Conservation (phyloP, 2,797 vertebrate genomes). For the Buphagus erythrorhynchus region DNA sequence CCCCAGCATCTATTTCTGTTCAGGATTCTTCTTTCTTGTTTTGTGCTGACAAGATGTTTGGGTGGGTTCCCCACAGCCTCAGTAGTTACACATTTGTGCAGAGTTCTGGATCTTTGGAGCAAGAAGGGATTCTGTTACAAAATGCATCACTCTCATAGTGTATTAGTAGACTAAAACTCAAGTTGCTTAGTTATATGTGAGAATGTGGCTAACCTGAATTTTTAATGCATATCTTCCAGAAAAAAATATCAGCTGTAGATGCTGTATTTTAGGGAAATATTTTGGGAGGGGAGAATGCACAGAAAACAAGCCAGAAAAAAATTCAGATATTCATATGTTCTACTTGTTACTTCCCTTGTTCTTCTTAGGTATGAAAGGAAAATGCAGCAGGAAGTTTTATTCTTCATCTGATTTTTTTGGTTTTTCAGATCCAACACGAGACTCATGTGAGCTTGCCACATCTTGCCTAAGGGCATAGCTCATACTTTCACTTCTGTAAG, state of each 20-base stretch:
- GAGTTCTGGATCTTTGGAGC: not conserved
- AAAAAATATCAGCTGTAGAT: not conserved
- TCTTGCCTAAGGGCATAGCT: not conserved
- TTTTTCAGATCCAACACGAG: not conserved
- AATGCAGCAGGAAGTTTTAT: not conserved
- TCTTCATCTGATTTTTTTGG: not conserved
- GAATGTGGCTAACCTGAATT: not conserved
- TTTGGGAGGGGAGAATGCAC: fast-evolving
- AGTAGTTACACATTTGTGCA: not conserved
- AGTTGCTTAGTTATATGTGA: not conserved
- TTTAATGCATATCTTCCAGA: not conserved
- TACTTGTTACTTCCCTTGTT: not conserved
- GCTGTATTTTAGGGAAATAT: not conserved
- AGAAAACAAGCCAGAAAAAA: not conserved
- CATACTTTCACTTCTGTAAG: not conserved
- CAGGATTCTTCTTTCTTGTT: not conserved
- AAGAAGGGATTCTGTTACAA: not conserved
- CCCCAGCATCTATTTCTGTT: fast-evolving
- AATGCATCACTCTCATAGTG: not conserved
- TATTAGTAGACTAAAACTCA: not conserved
- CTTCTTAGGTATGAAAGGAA: not conserved
- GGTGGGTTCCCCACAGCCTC: not conserved
- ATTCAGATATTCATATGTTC: not conserved
- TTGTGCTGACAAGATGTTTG: not conserved
- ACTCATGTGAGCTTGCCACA: not conserved